Percentiles rank a stretch among this genome's conserved stretches.
These are phyloP conservation scores for Threskiornis aethiopicus DNA, from an alignment of 2,797 vertebrate genomes.

Conservation along the genomic window DNA sequence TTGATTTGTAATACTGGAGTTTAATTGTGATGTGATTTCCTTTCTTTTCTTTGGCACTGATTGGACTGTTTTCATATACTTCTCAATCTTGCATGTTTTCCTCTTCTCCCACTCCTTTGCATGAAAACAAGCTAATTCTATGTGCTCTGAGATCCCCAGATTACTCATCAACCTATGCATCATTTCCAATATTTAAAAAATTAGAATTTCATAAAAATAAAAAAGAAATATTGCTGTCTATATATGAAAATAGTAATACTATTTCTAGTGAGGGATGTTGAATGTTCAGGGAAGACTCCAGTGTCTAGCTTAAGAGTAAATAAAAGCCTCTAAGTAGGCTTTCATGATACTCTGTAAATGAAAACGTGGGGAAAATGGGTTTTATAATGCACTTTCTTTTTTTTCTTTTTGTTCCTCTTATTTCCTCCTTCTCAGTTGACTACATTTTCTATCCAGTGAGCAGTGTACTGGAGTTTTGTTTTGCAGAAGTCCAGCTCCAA, in stretches of 20 bases:
- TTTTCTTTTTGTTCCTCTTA: not conserved
- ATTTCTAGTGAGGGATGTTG: not conserved
- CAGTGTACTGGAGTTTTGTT: not conserved
- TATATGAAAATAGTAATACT: not conserved
- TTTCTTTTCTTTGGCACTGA: not conserved
- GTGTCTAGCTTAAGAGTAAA: not conserved
- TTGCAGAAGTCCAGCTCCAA: slow-evolving; percentile 4
- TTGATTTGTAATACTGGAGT: not conserved
- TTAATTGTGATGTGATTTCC: not conserved
- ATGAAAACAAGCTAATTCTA: not conserved
- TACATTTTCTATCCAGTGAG: not conserved
- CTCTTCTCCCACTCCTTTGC: not conserved
- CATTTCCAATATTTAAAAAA: not conserved
- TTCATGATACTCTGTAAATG: not conserved
- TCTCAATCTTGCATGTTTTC: not conserved
- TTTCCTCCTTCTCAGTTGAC: slow-evolving; percentile 19
- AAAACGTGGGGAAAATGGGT: not conserved
- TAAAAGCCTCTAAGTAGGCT: not conserved
- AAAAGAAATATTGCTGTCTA: not conserved
- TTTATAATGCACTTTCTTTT: not conserved
- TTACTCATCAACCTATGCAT: not conserved
- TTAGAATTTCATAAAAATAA: not conserved
- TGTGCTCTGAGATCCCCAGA: not conserved
- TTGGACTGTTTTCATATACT: not conserved
- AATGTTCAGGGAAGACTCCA: not conserved